A percentile compares a stretch with the other conserved stretches of the same genome.
Evolutionary conservation across 2,888 invertebrate species (phyloP).

Genomic region (Caenorhabditis drosophilae): DNA sequence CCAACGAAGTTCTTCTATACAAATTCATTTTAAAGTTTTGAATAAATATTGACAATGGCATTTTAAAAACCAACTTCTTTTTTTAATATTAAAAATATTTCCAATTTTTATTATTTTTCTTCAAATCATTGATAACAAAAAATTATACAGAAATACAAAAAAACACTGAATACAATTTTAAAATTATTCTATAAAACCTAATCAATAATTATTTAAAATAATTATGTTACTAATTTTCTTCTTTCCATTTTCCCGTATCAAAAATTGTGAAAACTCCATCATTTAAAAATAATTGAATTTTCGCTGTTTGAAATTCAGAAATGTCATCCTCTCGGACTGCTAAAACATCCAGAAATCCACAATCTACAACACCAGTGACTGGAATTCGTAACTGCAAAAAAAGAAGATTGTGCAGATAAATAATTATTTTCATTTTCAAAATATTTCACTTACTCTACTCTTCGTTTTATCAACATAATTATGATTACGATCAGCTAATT

Average conservation of each 20-base stretch:
- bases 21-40: not conserved
- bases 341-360: conserved; percentile 59
- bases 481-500: conserved; percentile 57
- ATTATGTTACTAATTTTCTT: conserved; percentile 1
- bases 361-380: conserved; percentile 55
- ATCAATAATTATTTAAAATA: not conserved
- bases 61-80: too few relatives aligned
- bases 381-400: conserved; percentile 59
- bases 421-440: not conserved
- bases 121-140: too few relatives aligned
- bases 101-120: too few relatives aligned
- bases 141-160: too few relatives aligned
- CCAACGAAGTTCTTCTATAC: not conserved
- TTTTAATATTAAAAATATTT: too few relatives aligned
- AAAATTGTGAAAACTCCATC: conserved; percentile 54
- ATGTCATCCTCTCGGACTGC: conserved; percentile 40
- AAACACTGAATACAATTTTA: not conserved
- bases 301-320: conserved; percentile 44
- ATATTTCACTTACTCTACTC: conserved; percentile 54
- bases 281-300: conserved; percentile 35
- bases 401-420: conserved; percentile 2
- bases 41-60: not conserved
- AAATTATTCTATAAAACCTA: conserved; percentile 3
- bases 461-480: conserved; percentile 61
- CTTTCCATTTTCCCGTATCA: conserved; percentile 47